Base-by-base conservation (phyloP, 2,797 vertebrate genomes). In the Protonibea diacanthus region DNA sequence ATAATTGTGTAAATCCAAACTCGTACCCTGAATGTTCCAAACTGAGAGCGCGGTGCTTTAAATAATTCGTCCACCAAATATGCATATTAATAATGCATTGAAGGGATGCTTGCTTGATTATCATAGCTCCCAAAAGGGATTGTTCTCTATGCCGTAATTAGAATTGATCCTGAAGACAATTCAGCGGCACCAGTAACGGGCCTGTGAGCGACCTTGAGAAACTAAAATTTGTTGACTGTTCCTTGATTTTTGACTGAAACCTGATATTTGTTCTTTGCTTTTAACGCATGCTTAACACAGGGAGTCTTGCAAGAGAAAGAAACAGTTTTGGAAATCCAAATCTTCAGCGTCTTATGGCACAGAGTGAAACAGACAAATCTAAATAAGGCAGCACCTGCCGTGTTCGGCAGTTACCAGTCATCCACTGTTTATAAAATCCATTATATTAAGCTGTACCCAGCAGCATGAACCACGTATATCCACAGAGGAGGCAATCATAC, bases 71-170 rank as follows among this genome's bases (percentile, higher is more conserved):
- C 65, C 27, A 67, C 8, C 86, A 40, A 82, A 65, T 73, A 65
- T 83, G 57, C 57, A 74, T 73, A 86, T 87, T 65, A 90, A 91
- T 88, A 76, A 86, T 87, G 69, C 38, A 85, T 76, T 45, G 60
- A 42, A 63, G 57, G 44, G 60, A 33, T 33, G 77, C 38, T 27
- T 75, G 71, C 66, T 49, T 81, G 15, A 90, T 90, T 86, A 83
- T 12, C 78, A 83, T 78, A 81, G 17, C 56, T 52, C 74, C 79
- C 76, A 80, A 53, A 67, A 69, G 73, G 68, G 61, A 29, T 27
- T 42, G 27, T 61, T 84, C 61, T 64, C n/a, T 40, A 44, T 47
- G 77, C 80, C 45, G 59, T 64, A 53, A 91, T 87, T 72, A 79
- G 25, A 64, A 72, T 67, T 51, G 11, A 82, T 64, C 68, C 74